A percentile compares a stretch with the other conserved stretches of the same genome.
Evolutionary conservation across 2,113 vertebrate species (phyloP).

Genomic region (Orycteropus afer): DNA sequence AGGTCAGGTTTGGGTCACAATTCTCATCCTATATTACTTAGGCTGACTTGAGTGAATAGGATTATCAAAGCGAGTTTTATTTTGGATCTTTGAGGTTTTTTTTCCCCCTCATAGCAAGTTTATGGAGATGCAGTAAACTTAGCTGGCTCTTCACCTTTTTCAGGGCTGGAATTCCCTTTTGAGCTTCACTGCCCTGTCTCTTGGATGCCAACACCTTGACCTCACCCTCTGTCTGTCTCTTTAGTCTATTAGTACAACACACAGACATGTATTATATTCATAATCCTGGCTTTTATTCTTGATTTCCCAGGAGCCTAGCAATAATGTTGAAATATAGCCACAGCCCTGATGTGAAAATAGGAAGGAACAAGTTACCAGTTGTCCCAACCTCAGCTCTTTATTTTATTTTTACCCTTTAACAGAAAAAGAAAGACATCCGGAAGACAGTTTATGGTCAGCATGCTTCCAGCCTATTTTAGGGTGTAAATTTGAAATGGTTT

Average conservation of each 20-base stretch:
- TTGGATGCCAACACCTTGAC: not conserved
- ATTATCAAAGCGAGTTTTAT: not conserved
- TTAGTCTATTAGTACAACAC: not conserved
- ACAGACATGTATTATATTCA: constrained; percentile 16
- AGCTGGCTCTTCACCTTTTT: not conserved
- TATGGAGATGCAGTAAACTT: not conserved
- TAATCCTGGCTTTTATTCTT: constrained; percentile 24
- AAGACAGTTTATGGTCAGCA: not conserved
- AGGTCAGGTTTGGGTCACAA: not conserved
- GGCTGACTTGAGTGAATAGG: not conserved
- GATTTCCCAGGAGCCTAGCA: constrained; percentile 9
- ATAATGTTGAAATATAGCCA: constrained; percentile 32
- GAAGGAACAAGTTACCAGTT: not conserved
- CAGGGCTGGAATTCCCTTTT: not conserved
- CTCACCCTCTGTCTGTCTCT: not conserved
- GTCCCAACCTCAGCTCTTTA: not conserved
- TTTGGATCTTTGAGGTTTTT: not conserved
- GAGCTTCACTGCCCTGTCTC: not conserved
- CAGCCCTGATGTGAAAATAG: not conserved
- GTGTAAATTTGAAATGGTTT: not conserved
- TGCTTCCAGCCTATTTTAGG: not conserved
- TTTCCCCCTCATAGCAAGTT: not conserved
- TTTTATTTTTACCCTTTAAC: constrained; percentile 16
- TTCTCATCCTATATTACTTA: not conserved
- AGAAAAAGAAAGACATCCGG: not conserved